A percentile compares a stretch with the other conserved stretches of the same genome.
phyloP scores from a whole-genome alignment of 2,113 vertebrate species.

The Centropristis striata region DNA sequence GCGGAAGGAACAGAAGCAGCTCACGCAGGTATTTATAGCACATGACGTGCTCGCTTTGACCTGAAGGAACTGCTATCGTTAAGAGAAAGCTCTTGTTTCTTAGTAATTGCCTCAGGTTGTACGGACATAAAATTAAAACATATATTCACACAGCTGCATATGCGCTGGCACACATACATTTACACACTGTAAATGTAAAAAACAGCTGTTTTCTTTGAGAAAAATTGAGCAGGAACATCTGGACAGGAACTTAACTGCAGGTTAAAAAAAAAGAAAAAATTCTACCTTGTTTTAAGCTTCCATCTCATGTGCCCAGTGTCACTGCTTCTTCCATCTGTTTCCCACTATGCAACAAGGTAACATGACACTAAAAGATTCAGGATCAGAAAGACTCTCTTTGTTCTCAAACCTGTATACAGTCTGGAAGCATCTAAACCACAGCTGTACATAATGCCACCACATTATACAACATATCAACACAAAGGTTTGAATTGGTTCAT shows the following conservation, averaged over 20 bases:
- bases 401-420: conserved; percentile 25
- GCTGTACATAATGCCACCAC: background rate
- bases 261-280: background rate
- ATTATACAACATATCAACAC: conserved; percentile 4
- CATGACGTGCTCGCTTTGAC: conserved; percentile 1
- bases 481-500: background rate
- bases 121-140: conserved; percentile 25
- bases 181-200: conserved; percentile 2
- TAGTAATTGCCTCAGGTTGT: background rate
- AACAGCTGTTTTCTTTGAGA: conserved; percentile 39
- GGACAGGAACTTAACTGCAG: conserved; percentile 3
- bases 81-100: conserved; percentile 16
- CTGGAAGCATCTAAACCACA: conserved; percentile 9
- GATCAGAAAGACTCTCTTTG: conserved; percentile 10
- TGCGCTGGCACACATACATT: background rate
- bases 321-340: background rate
- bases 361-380: conserved; percentile 4
- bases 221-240: conserved; percentile 46
- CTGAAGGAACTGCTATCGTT: conserved; percentile 18
- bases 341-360: background rate
- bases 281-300: background rate
- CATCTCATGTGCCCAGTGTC: background rate
- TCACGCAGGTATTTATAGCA: conserved; percentile 32
- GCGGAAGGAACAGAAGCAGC: background rate
- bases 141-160: conserved; percentile 14